Evolutionary conservation across 2,797 vertebrate species (phyloP).

Genomic region (Poliocrania exsul): DNA sequence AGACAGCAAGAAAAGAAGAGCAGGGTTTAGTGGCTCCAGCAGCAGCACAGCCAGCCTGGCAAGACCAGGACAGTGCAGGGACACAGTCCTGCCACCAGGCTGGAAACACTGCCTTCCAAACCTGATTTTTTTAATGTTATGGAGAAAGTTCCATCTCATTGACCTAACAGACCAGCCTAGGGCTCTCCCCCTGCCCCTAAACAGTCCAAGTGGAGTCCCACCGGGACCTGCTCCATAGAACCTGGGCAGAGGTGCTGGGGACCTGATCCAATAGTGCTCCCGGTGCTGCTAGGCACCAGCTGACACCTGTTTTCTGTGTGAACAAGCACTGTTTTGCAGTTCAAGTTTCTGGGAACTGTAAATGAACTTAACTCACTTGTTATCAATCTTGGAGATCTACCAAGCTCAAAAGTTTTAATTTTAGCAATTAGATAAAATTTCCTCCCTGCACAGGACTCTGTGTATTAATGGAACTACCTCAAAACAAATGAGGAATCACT

Average conservation of each 20-base stretch:
- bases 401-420: slow-evolving; percentile 64
- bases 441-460: background rate
- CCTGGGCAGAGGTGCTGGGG: background rate
- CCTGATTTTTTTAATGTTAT: background rate
- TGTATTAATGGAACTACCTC: background rate
- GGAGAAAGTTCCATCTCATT: background rate
- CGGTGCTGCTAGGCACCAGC: background rate
- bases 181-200: background rate
- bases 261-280: background rate
- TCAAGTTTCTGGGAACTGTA: slow-evolving; percentile 60
- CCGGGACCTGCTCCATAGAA: background rate
- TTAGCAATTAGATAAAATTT: slow-evolving; percentile 66
- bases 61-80: background rate
- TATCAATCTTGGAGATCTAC: slow-evolving; percentile 49
- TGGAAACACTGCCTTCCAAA: background rate
- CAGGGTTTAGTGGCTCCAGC: background rate
- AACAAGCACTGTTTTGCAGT: slow-evolving; percentile 39
- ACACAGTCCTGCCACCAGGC: background rate
- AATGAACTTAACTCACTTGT: slow-evolving; percentile 65
- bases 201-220: fast-evolving
- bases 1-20: background rate
- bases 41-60: background rate
- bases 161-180: background rate
- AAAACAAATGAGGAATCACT: background rate
- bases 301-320: background rate